A percentile compares a stretch with the other conserved stretches of the same genome.
These are phyloP conservation scores for Trialeurodes vaporariorum DNA, from an alignment of 1,140 invertebrate genomes.

Conservation along the genomic window DNA sequence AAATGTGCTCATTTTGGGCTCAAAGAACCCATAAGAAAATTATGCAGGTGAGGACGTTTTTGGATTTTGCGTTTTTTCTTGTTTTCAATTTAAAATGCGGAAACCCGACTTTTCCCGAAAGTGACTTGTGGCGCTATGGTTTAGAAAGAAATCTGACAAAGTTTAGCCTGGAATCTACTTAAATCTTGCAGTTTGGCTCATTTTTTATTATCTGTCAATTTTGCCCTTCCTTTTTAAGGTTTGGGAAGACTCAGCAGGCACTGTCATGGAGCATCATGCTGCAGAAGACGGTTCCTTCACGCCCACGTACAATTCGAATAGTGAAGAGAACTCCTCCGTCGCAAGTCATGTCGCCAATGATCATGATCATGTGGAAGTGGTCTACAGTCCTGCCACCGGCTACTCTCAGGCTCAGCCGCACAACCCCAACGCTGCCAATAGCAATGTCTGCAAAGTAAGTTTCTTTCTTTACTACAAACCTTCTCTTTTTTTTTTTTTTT, in stretches of 20 bases:
- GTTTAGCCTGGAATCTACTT: too few species aligned
- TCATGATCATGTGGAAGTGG: not conserved
- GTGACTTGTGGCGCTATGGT: too few species aligned
- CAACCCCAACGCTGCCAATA: not conserved
- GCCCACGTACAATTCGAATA: not conserved
- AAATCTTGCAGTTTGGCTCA: too few species aligned
- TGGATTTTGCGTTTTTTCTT: too few species aligned
- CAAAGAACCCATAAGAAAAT: too few species aligned
- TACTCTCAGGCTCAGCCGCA: not conserved
- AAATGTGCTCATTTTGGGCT: too few species aligned
- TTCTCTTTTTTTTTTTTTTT: not conserved
- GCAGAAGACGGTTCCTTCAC: not conserved
- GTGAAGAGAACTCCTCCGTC: not conserved
- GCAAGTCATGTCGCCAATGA: not conserved
- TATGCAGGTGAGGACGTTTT: too few species aligned
- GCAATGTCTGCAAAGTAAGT: constrained; percentile 25
- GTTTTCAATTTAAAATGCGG: too few species aligned
- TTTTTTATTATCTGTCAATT: too few species aligned
- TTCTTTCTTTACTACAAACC: not conserved
- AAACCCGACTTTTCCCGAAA: too few species aligned
- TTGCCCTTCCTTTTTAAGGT: not conserved
- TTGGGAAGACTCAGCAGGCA: not conserved
- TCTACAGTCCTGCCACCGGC: constrained; percentile 2
- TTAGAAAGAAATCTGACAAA: too few species aligned
- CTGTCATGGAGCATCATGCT: not conserved